Percentiles rank a stretch among this genome's conserved stretches.
Evolutionary conservation across 2,113 vertebrate species (phyloP).

Genomic region (Anolis carolinensis): DNA sequence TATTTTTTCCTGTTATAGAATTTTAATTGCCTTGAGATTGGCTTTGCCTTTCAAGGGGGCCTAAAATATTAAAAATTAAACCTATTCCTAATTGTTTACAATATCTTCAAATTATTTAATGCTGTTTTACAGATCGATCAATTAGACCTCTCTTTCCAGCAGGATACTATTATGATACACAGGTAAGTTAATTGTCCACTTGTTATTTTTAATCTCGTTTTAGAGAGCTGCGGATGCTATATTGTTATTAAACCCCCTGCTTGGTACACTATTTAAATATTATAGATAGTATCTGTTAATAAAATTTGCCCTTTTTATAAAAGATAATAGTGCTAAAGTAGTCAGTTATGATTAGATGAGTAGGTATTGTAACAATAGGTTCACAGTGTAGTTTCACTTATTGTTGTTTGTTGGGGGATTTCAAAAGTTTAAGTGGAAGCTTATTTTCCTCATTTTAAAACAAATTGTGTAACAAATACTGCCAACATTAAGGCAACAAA

Average conservation of each 20-base stretch:
- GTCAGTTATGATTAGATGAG: too few species aligned
- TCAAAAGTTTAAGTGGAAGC: not conserved
- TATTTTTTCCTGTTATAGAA: not conserved
- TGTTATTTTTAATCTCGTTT: not conserved
- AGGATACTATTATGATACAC: conserved; percentile 98
- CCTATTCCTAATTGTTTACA: not conserved
- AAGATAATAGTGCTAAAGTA: not conserved
- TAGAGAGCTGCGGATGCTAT: not conserved
- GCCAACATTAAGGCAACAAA: not conserved
- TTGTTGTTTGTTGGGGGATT: not conserved
- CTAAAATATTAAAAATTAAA: not conserved
- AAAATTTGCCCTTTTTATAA: not conserved
- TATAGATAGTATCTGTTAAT: not conserved
- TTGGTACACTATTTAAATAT: not conserved
- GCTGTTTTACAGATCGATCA: conserved; percentile 84
- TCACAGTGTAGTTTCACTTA: not conserved
- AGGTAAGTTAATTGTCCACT: conserved; percentile 75
- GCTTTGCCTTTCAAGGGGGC: not conserved
- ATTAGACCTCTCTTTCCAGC: conserved; percentile 92
- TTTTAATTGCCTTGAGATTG: not conserved
- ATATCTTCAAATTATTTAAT: not conserved
- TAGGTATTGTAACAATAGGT: not conserved
- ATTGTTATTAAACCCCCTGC: not conserved
- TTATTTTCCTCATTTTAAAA: too few species aligned
- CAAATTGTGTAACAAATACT: not conserved